phyloP scores from a whole-genome alignment of 1,140 invertebrate species.

The Heterodera schachtii region DNA sequence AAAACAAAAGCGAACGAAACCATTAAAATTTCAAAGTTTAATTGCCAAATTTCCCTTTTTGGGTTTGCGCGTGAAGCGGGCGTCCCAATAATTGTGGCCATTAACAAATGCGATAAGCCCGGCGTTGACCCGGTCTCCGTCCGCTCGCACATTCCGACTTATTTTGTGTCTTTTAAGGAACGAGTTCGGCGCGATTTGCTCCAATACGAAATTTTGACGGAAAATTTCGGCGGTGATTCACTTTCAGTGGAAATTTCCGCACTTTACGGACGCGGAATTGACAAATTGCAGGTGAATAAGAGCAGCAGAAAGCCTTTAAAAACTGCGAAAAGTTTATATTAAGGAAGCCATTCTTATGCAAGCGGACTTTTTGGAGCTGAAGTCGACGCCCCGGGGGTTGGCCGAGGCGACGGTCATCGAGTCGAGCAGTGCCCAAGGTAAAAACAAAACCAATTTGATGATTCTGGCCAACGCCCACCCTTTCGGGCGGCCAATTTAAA shows the following conservation, averaged over 20 bases:
- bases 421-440: constrained; percentile 73
- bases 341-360: constrained; percentile 81
- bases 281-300: constrained; percentile 43
- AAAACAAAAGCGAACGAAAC: constrained; percentile 31
- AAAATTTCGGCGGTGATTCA: constrained; percentile 86
- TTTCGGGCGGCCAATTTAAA: constrained; percentile 71
- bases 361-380: constrained; percentile 85
- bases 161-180: constrained; percentile 8
- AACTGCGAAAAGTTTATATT: constrained; percentile 72
- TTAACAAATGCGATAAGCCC: constrained; percentile 96
- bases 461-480: no score
- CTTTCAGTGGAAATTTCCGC: constrained; percentile 90
- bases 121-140: constrained; percentile 73
- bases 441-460: no score
- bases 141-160: not conserved
- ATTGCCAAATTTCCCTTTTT: constrained; percentile 32
- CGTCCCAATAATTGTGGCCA: constrained; percentile 95
- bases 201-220: constrained; percentile 78
- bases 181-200: constrained; percentile 68
- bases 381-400: constrained; percentile 73
- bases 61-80: constrained; percentile 60
- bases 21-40: not conserved
- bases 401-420: constrained; percentile 90
- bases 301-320: not conserved
- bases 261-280: constrained; percentile 68